phyloP scores from a whole-genome alignment of 2,888 invertebrate genomes.

The Ornithoptera alexandrae region DNA sequence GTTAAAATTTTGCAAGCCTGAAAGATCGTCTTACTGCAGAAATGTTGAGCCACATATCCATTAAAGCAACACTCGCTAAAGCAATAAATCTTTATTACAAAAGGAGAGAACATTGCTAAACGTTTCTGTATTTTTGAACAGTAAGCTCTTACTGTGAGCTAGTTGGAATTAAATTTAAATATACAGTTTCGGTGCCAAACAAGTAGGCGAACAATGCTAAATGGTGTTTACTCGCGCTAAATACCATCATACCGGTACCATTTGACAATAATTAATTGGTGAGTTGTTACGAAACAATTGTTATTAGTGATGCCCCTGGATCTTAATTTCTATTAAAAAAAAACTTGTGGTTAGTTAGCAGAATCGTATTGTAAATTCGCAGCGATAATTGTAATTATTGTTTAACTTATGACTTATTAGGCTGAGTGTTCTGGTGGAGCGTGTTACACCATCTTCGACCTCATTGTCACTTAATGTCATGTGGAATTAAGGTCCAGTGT shows the following conservation, averaged over 20 bases:
- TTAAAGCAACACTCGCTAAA: conserved; percentile 1
- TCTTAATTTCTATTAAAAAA: not conserved
- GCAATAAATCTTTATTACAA: conserved; percentile 7
- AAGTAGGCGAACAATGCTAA: conserved; percentile 7
- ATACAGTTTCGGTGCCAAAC: conserved; percentile 5
- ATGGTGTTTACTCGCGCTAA: conserved; percentile 4
- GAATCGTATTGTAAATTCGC: too few species aligned
- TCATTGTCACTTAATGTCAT: too few species aligned
- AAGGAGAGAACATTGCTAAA: conserved; percentile 7
- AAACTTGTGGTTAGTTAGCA: not conserved
- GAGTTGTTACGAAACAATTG: not conserved
- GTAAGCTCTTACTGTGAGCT: not conserved
- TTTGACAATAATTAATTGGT: not conserved
- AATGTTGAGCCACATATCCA: conserved; percentile 1
- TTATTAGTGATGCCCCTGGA: not conserved
- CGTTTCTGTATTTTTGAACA: conserved; percentile 6
- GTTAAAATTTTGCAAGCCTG: not conserved
- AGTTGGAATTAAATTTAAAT: not conserved
- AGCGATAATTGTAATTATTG: too few species aligned
- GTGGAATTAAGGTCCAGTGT: too few species aligned
- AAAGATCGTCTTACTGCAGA: not conserved
- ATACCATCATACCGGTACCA: not conserved
- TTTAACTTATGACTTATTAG: too few species aligned
- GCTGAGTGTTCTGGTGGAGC: too few species aligned
- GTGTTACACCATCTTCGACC: too few species aligned